Percentiles rank a stretch among this genome's conserved stretches.
Evolutionary conservation across 2,888 invertebrate species (phyloP).

Genomic region (Cosmia trapezina): DNA sequence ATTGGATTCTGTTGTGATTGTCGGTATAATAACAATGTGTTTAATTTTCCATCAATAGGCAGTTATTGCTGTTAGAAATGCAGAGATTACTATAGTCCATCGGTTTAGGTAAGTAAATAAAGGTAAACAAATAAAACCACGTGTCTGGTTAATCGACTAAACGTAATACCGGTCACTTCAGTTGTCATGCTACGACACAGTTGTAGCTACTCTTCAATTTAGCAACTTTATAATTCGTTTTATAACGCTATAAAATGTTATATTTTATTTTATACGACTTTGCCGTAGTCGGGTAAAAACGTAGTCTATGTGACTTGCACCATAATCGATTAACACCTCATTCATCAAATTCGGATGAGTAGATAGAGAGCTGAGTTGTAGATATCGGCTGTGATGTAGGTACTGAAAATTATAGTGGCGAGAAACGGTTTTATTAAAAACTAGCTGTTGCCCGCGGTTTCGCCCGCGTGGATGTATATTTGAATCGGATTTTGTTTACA

Average conservation of each 20-base stretch:
- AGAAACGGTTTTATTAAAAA: background rate
- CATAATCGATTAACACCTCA: background rate
- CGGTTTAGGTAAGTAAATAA: too few relatives aligned
- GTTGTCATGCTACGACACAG: too few relatives aligned
- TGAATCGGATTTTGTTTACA: too few relatives aligned
- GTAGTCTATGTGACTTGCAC: background rate
- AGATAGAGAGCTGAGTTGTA: background rate
- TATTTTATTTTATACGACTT: too few relatives aligned
- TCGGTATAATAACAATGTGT: conserved; percentile 55
- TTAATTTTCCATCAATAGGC: conserved; percentile 49
- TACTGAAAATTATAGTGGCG: background rate
- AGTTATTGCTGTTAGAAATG: conserved; percentile 18
- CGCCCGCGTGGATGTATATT: too few relatives aligned
- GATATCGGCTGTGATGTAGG: background rate
- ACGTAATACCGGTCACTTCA: too few relatives aligned
- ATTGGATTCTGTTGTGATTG: conserved; percentile 65
- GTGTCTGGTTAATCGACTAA: too few relatives aligned
- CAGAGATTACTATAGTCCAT: background rate
- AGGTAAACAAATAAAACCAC: too few relatives aligned
- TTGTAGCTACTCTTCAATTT: too few relatives aligned
- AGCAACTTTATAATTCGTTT: background rate
- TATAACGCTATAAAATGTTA: too few relatives aligned
- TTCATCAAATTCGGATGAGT: background rate
- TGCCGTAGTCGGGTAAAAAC: background rate
- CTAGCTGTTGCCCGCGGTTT: too few relatives aligned